Base-by-base conservation (phyloP, 2,888 invertebrate genomes). In the Apodemia mormo region DNA sequence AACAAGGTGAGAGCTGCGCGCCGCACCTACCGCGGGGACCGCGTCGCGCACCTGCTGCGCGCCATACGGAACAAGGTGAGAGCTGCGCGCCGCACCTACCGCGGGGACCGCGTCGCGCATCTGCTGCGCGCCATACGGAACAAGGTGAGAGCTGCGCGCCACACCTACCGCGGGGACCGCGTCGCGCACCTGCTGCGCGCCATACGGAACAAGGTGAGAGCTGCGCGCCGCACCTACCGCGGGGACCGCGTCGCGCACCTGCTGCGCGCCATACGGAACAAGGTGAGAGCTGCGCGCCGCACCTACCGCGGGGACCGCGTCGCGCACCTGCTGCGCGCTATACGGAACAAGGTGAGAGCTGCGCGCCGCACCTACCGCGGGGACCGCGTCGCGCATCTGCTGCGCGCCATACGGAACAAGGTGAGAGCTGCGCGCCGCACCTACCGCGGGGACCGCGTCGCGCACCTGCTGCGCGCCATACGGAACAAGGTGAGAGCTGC, bases 61-160 rank as follows among this genome's bases (percentile, higher is more conserved):
- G 99, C 99, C 0, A 94, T 99, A 80, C 94, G 99, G 82, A 99
- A n/a, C n/a, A n/a, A n/a, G n/a, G n/a, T n/a, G n/a, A n/a, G n/a
- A n/a, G n/a, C n/a, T n/a, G 97, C 97, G 84, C 97, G 98, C 82
- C 95, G 99, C 69, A 97, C 97, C 10, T 99, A 99, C 89, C 95
- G 97, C 78, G 98, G 98, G 0, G 95, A 96, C 76, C 97, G 97
- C 80, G 96, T 98, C 22, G 94, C 98, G 74, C 99, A 99, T 90
- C 93, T 99, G 54, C 90, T 99, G 14, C 92, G 99, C 70, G 99
- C 99, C 0, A 94, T 99, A 80, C 94, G 99, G 82, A 99, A n/a
- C n/a, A n/a, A n/a, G n/a, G n/a, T n/a, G n/a, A n/a, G n/a, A n/a
- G n/a, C n/a, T n/a, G 97, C 97, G 84, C 97, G 98, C 82, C 95